Base-by-base conservation (phyloP, 1,140 invertebrate genomes). In the Dinoponera quadriceps region DNA sequence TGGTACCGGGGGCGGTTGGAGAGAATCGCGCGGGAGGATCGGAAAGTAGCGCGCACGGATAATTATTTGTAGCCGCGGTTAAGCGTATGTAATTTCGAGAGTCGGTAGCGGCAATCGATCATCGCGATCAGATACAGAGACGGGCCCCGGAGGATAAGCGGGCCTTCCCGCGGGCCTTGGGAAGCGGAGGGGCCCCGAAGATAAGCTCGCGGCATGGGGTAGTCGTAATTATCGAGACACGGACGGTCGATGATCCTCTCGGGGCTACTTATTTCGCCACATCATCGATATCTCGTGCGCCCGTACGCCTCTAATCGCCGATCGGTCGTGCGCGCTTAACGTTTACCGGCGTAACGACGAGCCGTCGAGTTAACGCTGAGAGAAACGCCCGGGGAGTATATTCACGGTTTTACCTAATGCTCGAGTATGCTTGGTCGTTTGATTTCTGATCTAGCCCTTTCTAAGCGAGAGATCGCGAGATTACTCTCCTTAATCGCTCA, bases 61-160 rank as follows among this genome's bases (percentile, higher is more conserved):
- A 88, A 88, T 88, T 88, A 88, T 86, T 83, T 81, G 87, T 81
- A 83, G 86, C 86, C 84, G 65, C 62, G 73, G 75, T 88, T 83
- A 88, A 88, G 83, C 84, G 86, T 88, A 88, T 88, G 87, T 88
- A 88, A 88, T 88, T 88, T 88, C 87, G 84, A 88, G 77, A 89
- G 84, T 88, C 88, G 84, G 90, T 91, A 91, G 90, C 88, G 81
- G 85, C 90, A 86, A 91, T 91, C 90, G 82, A 91, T 91, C 90
- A 90, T 86, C 84, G 83, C 51, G 87, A 91, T 90, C 87, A 86
- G 88, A 86, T 83, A 89, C 55, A 84, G 22, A 62, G 77, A 83
- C 77, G 80, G 55, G 75, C 60, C 71, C 65, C 33, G 59, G 72
- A 77, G 78, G 85, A 80, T 87, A 84, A 69, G 62, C 68, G 85